These are phyloP conservation scores for Spongilla lacustris DNA, from an alignment of 37 sponge, comb jelly and placozoan genomes.

Conservation along the genomic window DNA sequence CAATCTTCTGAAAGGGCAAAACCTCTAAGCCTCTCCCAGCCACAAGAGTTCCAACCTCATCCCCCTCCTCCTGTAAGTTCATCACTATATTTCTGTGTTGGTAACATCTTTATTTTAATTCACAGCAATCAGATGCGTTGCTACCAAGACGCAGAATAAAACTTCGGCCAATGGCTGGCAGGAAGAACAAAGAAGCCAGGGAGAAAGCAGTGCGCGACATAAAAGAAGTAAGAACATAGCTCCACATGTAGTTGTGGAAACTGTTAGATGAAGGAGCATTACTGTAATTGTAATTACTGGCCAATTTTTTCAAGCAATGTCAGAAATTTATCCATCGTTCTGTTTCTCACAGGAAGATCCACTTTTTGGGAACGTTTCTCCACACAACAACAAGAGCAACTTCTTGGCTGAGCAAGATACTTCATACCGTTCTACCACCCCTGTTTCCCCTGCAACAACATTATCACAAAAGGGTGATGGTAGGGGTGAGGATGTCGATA, in stretches of 20 bases:
- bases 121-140: background rate
- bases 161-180: constrained; percentile 68
- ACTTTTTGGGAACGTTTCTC: constrained; percentile 67
- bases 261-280: too few relatives aligned
- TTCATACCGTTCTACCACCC: background rate
- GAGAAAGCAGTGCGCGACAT: constrained; percentile 63
- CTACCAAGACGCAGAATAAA: background rate
- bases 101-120: background rate
- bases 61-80: background rate
- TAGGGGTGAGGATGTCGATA: background rate
- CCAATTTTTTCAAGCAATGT: background rate
- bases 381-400: background rate
- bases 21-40: background rate
- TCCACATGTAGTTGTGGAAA: too few relatives aligned
- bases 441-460: background rate
- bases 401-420: constrained; percentile 5
- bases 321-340: background rate
- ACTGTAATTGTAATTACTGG: too few relatives aligned
- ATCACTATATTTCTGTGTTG: background rate
- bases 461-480: background rate
- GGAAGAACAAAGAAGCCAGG: constrained; percentile 74
- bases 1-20: background rate
- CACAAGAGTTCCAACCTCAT: background rate
- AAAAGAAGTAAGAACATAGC: constrained; percentile 50
- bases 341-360: constrained; percentile 53